Conservation (phyloP, 2,113 vertebrate genomes). For the Microtus oregoni region DNA sequence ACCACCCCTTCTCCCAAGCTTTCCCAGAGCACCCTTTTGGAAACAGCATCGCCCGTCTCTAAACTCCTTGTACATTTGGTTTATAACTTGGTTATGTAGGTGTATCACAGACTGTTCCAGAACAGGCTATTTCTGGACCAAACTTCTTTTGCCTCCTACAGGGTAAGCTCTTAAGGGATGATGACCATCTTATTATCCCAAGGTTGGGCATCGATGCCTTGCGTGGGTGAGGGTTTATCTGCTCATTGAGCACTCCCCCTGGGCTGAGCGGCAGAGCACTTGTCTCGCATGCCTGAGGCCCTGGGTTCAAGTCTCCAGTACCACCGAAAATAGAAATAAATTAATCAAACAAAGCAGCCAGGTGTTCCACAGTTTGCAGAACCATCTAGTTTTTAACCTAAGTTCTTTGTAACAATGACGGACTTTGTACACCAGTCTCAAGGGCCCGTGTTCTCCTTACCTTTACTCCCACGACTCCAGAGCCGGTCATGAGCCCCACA, state of each 20-base stretch:
- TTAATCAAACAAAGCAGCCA: not conserved
- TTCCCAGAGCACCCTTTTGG: not conserved
- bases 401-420: not conserved
- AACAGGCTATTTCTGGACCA: not conserved
- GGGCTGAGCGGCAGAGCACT: not conserved
- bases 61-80: not conserved
- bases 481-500: conserved; percentile 95
- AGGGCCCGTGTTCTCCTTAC: conserved; percentile 80
- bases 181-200: not conserved
- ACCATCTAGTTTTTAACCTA: not conserved
- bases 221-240: not conserved
- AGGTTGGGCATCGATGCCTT: not conserved
- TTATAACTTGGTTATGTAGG: not conserved
- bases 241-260: not conserved
- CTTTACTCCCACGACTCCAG: conserved; percentile 96
- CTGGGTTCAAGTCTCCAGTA: not conserved
- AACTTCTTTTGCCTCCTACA: conserved; percentile 2
- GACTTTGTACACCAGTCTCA: not conserved
- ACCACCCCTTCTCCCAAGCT: not conserved
- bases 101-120: not conserved
- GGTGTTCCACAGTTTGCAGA: not conserved
- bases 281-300: not conserved
- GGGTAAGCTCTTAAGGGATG: not conserved
- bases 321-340: not conserved
- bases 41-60: not conserved